Percentiles rank a stretch among this genome's conserved stretches.
phyloP scores from a whole-genome alignment of 2,113 vertebrate species.

The Rhea pennata region DNA sequence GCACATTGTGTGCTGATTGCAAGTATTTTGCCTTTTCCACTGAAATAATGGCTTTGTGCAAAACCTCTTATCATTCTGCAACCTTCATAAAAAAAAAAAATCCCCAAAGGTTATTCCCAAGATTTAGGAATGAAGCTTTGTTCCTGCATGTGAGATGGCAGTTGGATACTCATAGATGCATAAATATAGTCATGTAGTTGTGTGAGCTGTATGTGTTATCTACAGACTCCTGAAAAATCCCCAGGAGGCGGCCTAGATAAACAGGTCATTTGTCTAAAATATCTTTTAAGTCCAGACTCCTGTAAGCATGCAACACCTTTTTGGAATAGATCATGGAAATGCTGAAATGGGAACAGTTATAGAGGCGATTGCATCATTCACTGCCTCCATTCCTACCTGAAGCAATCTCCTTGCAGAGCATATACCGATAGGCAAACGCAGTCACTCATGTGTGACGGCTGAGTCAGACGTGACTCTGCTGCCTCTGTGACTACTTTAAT shows the following conservation, averaged over 20 bases:
- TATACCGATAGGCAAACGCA: rapidly evolving
- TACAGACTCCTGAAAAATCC: neutral
- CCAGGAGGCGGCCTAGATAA: neutral
- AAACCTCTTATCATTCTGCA: neutral
- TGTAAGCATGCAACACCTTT: neutral
- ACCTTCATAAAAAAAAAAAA: neutral
- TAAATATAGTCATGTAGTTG: neutral
- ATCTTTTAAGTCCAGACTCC: neutral
- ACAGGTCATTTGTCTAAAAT: neutral
- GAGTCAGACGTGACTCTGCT: neutral
- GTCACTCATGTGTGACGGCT: neutral
- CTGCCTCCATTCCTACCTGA: neutral
- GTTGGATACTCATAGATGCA: rapidly evolving
- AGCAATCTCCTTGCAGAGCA: neutral
- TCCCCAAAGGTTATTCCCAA: neutral
- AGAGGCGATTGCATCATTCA: rapidly evolving
- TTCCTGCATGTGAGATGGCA: neutral
- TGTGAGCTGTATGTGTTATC: rapidly evolving
- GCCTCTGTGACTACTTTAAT: neutral
- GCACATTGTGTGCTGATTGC: neutral
- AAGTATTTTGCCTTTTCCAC: neutral
- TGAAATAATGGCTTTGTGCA: neutral
- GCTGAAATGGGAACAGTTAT: neutral
- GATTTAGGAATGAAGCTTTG: neutral
- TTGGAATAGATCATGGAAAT: neutral